Percentiles rank a stretch among this genome's conserved stretches.
phyloP scores from a whole-genome alignment of 2,797 vertebrate species.

The Tamandua tetradactyla region DNA sequence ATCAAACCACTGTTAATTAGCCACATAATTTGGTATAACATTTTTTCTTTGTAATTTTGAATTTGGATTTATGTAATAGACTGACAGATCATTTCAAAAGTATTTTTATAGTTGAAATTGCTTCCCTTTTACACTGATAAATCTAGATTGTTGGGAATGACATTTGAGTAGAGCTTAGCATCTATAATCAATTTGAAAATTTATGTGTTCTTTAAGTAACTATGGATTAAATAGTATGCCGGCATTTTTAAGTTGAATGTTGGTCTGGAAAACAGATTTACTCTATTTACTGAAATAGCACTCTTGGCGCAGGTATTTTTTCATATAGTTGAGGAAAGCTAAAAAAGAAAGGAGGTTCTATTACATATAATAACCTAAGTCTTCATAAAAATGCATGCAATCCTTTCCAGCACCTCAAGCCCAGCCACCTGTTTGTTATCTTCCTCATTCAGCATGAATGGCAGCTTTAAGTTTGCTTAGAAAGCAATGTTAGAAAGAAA shows the following conservation, averaged over 20 bases:
- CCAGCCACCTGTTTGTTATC: not conserved
- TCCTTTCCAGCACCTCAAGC: conserved; percentile 33
- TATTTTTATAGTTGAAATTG: conserved; percentile 60
- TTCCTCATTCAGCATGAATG: not conserved
- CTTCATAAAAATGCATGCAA: conserved; percentile 20
- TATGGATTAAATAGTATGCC: conserved; percentile 6
- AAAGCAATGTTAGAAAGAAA: conserved; percentile 13
- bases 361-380: not conserved
- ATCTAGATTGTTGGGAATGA: conserved; percentile 48
- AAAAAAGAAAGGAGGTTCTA: conserved; percentile 25
- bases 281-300: conserved; percentile 31
- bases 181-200: conserved; percentile 50
- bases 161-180: conserved; percentile 46
- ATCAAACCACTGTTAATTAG: conserved; percentile 43
- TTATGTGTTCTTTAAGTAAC: conserved; percentile 19
- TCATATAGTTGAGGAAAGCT: conserved; percentile 53
- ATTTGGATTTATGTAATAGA: conserved; percentile 28
- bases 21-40: not conserved
- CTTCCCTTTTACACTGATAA: conserved; percentile 46
- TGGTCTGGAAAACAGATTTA: conserved; percentile 17
- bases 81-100: conserved; percentile 55
- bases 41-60: conserved; percentile 58
- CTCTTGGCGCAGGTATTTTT: conserved; percentile 44
- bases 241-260: conserved; percentile 42
- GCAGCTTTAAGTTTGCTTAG: conserved; percentile 48